Conservation (phyloP, 2,888 invertebrate species). For the Gastrophysa polygoni region DNA sequence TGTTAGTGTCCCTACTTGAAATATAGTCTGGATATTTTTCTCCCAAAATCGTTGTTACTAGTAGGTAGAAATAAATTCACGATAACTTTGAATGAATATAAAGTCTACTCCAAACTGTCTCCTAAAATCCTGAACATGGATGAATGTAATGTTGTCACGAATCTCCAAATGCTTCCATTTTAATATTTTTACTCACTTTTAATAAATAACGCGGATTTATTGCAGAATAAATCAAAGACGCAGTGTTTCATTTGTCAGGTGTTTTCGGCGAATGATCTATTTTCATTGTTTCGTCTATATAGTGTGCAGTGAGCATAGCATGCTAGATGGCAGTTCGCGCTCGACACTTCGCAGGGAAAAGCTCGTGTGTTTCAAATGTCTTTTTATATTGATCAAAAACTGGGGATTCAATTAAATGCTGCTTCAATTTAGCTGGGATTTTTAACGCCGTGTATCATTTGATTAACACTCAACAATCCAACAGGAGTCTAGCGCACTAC, state of each 20-base stretch:
- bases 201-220: slow-evolving; percentile 58
- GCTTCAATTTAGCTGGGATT: slow-evolving; percentile 47
- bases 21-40: too few relatives aligned
- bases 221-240: slow-evolving; percentile 57
- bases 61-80: neutral
- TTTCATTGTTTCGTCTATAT: slow-evolving; percentile 57
- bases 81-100: slow-evolving; percentile 2
- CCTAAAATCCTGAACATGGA: slow-evolving; percentile 8
- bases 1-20: too few relatives aligned
- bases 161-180: slow-evolving; percentile 51
- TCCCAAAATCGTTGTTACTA: too few relatives aligned
- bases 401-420: slow-evolving; percentile 53
- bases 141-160: slow-evolving; percentile 40
- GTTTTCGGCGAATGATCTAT: slow-evolving; percentile 58
- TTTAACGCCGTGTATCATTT: slow-evolving; percentile 20
- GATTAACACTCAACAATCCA: neutral
- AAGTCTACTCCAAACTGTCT: slow-evolving; percentile 11
- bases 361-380: slow-evolving; percentile 52
- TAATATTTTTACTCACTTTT: slow-evolving; percentile 55
- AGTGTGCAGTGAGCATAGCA: slow-evolving; percentile 52
- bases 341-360: slow-evolving; percentile 48
- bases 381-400: slow-evolving; percentile 53
- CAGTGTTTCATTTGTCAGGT: slow-evolving; percentile 60
- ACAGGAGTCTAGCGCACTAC: neutral
- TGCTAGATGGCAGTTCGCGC: slow-evolving; percentile 55